Percentiles rank a stretch among this genome's conserved stretches.
phyloP scores from a whole-genome alignment of 2,113 vertebrate species.

The Brienomyrus brachyistius region DNA sequence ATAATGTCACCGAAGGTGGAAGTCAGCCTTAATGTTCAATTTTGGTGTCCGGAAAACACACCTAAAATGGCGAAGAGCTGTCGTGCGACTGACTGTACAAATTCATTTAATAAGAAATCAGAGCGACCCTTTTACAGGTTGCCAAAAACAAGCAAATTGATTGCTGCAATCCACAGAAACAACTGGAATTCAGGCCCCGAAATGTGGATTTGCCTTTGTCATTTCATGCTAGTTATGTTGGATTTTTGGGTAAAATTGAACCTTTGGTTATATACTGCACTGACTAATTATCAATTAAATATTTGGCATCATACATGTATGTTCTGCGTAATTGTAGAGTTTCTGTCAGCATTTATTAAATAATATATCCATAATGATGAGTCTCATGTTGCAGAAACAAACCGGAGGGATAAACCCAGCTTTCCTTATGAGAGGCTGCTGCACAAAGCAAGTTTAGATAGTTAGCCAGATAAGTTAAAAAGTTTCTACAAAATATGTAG shows the following conservation, averaged over 20 bases:
- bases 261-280: background rate
- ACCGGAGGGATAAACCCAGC: background rate
- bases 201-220: background rate
- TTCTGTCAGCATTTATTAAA: background rate
- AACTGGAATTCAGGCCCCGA: background rate
- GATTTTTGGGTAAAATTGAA: background rate
- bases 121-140: background rate
- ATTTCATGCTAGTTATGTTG: background rate
- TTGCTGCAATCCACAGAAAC: background rate
- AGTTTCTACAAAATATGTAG: background rate
- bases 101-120: background rate
- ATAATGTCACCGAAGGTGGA: background rate
- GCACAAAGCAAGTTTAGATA: background rate
- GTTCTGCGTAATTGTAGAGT: background rate
- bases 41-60: background rate
- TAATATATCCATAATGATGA: background rate
- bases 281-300: background rate
- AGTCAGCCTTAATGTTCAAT: background rate
- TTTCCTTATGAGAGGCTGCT: background rate
- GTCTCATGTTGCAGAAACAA: background rate
- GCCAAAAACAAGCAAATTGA: background rate
- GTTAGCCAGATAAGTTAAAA: background rate
- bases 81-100: background rate
- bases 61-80: background rate
- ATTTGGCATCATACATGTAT: background rate